Evolutionary conservation across 30 jellyfish, hydroid and myxozoan species (phyloP), one percentile per base, ranked within the genome.

Genomic region (Sanderia malayensis): DNA sequence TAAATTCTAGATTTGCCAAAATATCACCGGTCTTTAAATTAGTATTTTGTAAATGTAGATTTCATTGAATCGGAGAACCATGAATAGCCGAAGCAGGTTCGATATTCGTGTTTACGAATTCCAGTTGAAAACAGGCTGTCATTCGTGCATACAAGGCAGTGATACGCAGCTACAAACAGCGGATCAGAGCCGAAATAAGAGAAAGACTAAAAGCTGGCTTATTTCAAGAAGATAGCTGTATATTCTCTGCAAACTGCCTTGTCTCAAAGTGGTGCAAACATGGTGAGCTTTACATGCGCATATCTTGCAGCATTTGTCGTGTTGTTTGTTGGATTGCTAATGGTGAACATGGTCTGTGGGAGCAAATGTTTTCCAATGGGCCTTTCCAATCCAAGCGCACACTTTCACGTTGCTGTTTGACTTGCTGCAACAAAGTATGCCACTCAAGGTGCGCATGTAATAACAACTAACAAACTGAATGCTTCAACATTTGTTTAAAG

Each of bases 341-440:
- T 78, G 2, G 37, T 60, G 32, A 63, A 74, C 29, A 19, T 59
- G 1, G 24, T 37, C 77, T 29, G 31, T 27, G 10, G 73, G 23
- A 59, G 75, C 26, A 18, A 44, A n/a, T 60, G 78, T 45, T 23
- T 25, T 26, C 11, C 61, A 63, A 60, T 74, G 86, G 86, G 86
- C 13, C 86, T 59, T 34, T 37, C 59, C 18, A 74, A 74, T 32
- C 75, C 31, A 11, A 58, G 46, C 58, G 74, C 71, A 8, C 86
- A 74, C 24, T 74, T 74, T 33, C 86, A 58, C 31, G 46, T 47
- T 60, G 64, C 64, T 4, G 64, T 19, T 2, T 49, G 24, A 18
- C 27, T 49, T n/a, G n/a, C n/a, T n/a, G n/a, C n/a, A n/a, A n/a
- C n/a, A n/a, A n/a, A n/a, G n/a, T n/a, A n/a, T n/a, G n/a, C n/a